Percentiles rank a stretch among this genome's conserved stretches.
phyloP scores from a whole-genome alignment of 2,797 vertebrate species.

The Emydoidea blandingii region DNA sequence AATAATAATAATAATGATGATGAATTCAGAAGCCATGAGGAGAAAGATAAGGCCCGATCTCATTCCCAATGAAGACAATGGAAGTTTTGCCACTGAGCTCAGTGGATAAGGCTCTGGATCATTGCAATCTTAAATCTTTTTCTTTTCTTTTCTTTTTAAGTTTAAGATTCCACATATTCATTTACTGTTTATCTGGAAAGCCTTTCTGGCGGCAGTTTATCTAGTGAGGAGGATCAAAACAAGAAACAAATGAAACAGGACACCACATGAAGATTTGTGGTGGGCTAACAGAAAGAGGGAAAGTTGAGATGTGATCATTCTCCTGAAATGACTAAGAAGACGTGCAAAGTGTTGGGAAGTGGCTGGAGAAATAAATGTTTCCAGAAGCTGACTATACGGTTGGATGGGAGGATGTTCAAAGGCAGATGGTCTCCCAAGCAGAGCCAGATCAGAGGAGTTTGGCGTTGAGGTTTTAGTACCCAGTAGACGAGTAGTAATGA shows the following conservation, averaged over 20 bases:
- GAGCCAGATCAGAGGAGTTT: background rate
- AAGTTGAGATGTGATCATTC: conserved; percentile 24
- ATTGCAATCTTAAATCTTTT: conserved; percentile 20
- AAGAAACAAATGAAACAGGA: conserved; percentile 57
- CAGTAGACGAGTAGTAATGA: background rate
- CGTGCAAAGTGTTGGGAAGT: background rate
- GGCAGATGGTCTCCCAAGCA: background rate
- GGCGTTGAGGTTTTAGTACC: background rate
- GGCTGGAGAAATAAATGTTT: background rate
- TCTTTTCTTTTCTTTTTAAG: conserved; percentile 19
- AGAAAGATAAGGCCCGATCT: background rate
- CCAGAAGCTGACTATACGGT: background rate
- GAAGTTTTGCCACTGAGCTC: background rate
- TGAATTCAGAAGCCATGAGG: background rate
- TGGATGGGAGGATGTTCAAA: background rate
- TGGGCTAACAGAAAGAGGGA: conserved; percentile 32
- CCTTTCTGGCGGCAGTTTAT: conserved; percentile 52
- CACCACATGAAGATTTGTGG: conserved; percentile 6
- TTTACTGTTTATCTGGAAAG: conserved; percentile 35
- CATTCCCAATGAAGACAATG: conserved; percentile 5
- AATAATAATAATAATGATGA: background rate
- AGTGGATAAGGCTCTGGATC: background rate
- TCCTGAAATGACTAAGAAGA: background rate
- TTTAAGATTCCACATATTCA: conserved; percentile 37
- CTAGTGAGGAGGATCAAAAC: conserved; percentile 55